These are phyloP conservation scores for Erannis defoliaria DNA, from an alignment of 2,888 invertebrate species.

Conservation along the genomic window DNA sequence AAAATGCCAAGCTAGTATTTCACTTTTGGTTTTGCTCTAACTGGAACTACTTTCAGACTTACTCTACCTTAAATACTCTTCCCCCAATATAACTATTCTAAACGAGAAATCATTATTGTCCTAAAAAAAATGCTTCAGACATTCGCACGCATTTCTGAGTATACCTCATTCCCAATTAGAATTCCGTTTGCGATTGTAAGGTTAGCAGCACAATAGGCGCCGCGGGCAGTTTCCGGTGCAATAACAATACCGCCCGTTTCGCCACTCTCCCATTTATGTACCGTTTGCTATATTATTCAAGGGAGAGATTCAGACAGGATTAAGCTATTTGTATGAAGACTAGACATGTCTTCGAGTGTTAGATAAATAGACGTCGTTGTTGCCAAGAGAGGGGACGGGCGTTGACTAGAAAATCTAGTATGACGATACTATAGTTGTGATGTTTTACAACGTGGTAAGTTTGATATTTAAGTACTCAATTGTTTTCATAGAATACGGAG, in stretches of 20 bases:
- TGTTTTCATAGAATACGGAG: too few species aligned
- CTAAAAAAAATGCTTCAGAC: too few species aligned
- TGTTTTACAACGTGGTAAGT: neutral
- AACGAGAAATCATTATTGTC: too few species aligned
- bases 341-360: constrained; percentile 13
- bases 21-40: too few species aligned
- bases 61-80: too few species aligned
- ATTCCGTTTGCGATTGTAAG: constrained; percentile 58
- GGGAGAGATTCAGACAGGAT: constrained; percentile 5
- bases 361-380: constrained; percentile 9
- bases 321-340: constrained; percentile 14
- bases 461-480: too few species aligned
- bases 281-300: constrained; percentile 43
- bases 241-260: constrained; percentile 51
- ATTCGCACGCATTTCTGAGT: constrained; percentile 30
- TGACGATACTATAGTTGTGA: neutral
- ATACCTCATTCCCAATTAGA: constrained; percentile 54
- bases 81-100: too few species aligned
- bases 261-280: constrained; percentile 50
- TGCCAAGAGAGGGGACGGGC: neutral
- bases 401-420: neutral
- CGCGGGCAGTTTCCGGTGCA: constrained; percentile 44
- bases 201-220: constrained; percentile 51
- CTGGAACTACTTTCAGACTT: too few species aligned
- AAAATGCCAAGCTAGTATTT: too few species aligned